These are phyloP conservation scores for Sinonovacula constricta DNA, from an alignment of 1,140 invertebrate species.

Conservation along the genomic window DNA sequence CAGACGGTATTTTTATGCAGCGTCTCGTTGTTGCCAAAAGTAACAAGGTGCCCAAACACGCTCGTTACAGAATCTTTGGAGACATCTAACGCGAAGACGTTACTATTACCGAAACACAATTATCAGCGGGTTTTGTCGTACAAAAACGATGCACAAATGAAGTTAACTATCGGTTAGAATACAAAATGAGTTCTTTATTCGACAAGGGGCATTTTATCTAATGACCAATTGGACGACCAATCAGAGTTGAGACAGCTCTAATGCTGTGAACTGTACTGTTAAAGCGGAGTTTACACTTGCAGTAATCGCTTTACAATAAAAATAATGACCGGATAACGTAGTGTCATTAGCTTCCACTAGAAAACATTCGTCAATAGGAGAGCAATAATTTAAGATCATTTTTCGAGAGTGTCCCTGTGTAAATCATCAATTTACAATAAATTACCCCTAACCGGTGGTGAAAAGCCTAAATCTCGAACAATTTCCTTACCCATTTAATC, in stretches of 20 bases:
- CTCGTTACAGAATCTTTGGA: too few species aligned
- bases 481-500: slow-evolving; percentile 56
- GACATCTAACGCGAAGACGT: too few species aligned
- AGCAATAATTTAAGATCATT: slow-evolving; percentile 54
- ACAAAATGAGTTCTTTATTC: slow-evolving; percentile 52
- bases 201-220: slow-evolving; percentile 54
- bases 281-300: slow-evolving; percentile 45
- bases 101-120: slow-evolving; percentile 41
- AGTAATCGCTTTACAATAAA: slow-evolving; percentile 52
- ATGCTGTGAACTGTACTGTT: slow-evolving; percentile 43
- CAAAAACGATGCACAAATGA: slow-evolving; percentile 49
- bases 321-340: slow-evolving; percentile 48
- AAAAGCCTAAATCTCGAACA: slow-evolving; percentile 37
- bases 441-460: slow-evolving; percentile 51
- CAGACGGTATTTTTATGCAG: too few species aligned
- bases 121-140: slow-evolving; percentile 20
- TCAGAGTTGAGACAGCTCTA: slow-evolving; percentile 36
- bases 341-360: slow-evolving; percentile 47
- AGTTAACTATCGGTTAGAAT: slow-evolving; percentile 41
- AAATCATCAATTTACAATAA: slow-evolving; percentile 57
- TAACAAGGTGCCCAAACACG: too few species aligned
- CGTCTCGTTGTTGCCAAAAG: too few species aligned
- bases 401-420: slow-evolving; percentile 45
- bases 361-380: slow-evolving; percentile 48
- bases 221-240: slow-evolving; percentile 49